Base-by-base conservation (phyloP, 2,888 invertebrate species). In the Scrobipalpa atriplicella region DNA sequence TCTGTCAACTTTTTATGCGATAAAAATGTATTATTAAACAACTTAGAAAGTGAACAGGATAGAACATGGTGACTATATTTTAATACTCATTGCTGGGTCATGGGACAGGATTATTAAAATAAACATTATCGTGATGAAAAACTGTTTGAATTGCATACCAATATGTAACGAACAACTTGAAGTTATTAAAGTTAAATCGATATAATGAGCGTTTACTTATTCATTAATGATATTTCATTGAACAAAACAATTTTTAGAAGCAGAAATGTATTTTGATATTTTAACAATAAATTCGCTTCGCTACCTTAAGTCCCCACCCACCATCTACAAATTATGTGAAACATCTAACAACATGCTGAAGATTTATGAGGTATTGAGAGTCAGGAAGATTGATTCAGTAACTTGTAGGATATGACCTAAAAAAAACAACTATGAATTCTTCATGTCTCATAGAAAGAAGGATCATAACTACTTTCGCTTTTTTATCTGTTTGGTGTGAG, bases 11-110 rank as follows among this genome's bases (percentile, higher is more conserved):
- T 47, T 62, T 62, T 43, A 43, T 21, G 43, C 11, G 43, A 47
- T 47, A 47, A 47, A 62, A 62, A 41, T 41, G 18, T 62, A 62
- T 62, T n/a, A 21, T 13, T 18, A 6, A n/a, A 58, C 43, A 61
- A 16, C 21, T 21, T 62, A 47, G 21, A 43, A 43, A 62, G 43
- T 62, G 19, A 47, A 16, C 13, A 61, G n/a, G 39, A 21, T 9
- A 54, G 54, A 19, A 54, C 11, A 51, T 18, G 18, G 54, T 18
- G 8, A 2, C 52, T 6, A n/a, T 47, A 16, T 47, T 47, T n/a
- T n/a, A 47, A 52, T 18, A 18, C 1, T 52, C 18, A 19, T 16
- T 52, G 18, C 52, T 52, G 52, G 52, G 52, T 52, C n/a, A n/a
- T 29, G 29, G 5, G 5, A 29, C 29, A 29, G 29, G 29, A 3